These are phyloP conservation scores for Callospermophilus lateralis DNA, from an alignment of 2,113 vertebrate species.

Conservation along the genomic window DNA sequence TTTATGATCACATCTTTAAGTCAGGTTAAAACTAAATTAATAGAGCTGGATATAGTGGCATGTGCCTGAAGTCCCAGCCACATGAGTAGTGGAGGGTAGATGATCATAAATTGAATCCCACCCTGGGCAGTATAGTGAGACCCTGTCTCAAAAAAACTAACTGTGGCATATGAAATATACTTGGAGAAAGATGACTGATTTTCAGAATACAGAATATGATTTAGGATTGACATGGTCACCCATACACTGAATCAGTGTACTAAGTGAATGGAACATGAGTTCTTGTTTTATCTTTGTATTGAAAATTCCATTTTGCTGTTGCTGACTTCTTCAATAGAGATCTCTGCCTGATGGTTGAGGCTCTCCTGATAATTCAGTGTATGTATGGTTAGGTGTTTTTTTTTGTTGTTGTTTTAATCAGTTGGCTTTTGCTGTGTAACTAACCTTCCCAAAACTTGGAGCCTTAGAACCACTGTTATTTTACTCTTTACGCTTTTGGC, in stretches of 20 bases:
- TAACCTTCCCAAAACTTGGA: neutral
- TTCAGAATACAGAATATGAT: conserved; percentile 8
- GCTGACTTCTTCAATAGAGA: neutral
- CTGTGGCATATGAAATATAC: neutral
- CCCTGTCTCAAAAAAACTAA: neutral
- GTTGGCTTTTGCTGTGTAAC: conserved; percentile 7
- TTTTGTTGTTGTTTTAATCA: neutral
- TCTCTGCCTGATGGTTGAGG: neutral
- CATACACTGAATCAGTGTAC: neutral
- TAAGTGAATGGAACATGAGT: neutral
- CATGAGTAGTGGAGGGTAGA: neutral
- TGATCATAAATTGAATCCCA: neutral
- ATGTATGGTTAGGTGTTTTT: neutral
- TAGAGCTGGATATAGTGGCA: neutral
- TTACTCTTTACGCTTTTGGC: neutral
- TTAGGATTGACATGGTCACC: neutral
- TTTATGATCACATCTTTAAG: neutral
- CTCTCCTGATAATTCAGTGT: neutral
- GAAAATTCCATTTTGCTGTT: neutral
- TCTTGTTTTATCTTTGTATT: conserved; percentile 31
- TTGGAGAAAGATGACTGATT: conserved; percentile 2
- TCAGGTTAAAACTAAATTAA: conserved; percentile 31
- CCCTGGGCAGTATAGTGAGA: neutral
- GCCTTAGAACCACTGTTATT: neutral
- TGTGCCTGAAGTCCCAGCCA: neutral